Evolutionary conservation across 2,113 vertebrate genomes (phyloP).

Genomic region (Penelope pileata): DNA sequence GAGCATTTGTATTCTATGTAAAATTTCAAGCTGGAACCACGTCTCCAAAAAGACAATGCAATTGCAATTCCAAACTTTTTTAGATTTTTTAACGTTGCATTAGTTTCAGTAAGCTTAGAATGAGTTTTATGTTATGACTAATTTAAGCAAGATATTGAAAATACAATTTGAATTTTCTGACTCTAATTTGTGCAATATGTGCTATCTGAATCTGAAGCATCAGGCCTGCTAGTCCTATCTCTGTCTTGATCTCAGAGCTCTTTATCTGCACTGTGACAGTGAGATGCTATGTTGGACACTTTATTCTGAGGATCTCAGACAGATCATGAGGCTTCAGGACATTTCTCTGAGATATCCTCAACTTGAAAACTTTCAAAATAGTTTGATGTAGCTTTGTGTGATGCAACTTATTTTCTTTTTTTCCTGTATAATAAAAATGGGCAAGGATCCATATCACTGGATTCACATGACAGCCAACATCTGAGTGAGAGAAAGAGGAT

Average conservation of each 20-base stretch:
- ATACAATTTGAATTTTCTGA: background rate
- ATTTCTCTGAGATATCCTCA: background rate
- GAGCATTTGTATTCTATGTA: background rate
- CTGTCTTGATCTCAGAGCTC: background rate
- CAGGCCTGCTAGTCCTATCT: background rate
- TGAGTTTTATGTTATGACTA: background rate
- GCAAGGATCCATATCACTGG: background rate
- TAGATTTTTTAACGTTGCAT: background rate
- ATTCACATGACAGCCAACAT: background rate
- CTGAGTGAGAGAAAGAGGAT: background rate
- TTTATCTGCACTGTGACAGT: background rate
- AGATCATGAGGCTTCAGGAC: background rate
- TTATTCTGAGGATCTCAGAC: background rate
- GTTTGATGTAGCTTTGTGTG: rapidly evolving
- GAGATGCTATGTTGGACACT: background rate
- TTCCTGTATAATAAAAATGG: background rate
- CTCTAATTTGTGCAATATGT: background rate
- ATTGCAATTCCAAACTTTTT: background rate
- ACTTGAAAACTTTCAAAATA: background rate
- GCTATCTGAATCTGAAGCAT: background rate
- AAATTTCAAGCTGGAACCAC: background rate
- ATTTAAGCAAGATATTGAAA: background rate
- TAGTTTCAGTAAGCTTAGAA: background rate
- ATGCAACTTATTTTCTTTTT: background rate
- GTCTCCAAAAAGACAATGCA: background rate